phyloP scores from a whole-genome alignment of 2,888 invertebrate species.

The Drosophila anomelani region DNA sequence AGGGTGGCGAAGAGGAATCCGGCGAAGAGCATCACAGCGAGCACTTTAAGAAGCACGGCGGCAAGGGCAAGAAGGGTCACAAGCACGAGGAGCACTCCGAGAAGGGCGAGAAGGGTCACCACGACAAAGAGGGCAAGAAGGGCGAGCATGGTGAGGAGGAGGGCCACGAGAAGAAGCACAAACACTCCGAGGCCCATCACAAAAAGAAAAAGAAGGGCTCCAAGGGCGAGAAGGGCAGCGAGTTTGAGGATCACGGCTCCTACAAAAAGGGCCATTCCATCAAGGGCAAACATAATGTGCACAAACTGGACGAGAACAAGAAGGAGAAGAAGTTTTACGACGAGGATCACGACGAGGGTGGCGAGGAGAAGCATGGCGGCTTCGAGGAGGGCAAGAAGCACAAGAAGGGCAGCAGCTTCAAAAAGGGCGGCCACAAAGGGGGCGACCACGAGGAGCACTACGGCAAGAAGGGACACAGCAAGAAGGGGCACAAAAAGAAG shows the following conservation, averaged over 20 bases:
- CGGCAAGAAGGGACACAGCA: slow-evolving; percentile 92
- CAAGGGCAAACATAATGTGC: slow-evolving; percentile 93
- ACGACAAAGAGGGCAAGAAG: slow-evolving; percentile 87
- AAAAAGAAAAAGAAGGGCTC: slow-evolving; percentile 86
- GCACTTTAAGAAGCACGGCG: slow-evolving; percentile 88
- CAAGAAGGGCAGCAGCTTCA: slow-evolving; percentile 92
- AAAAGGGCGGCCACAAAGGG: slow-evolving; percentile 92
- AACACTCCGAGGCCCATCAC: slow-evolving; percentile 85
- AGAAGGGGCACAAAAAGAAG: slow-evolving; percentile 92
- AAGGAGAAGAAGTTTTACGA: slow-evolving; percentile 95
- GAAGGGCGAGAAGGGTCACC: slow-evolving; percentile 89
- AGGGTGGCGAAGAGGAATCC: slow-evolving; percentile 86
- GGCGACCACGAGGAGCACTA: slow-evolving; percentile 91
- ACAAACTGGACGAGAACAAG: slow-evolving; percentile 93
- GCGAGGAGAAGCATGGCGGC: slow-evolving; percentile 92
- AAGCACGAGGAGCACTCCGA: slow-evolving; percentile 89
- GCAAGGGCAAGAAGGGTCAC: slow-evolving; percentile 90
- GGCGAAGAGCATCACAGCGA: slow-evolving; percentile 89
- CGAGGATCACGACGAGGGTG: slow-evolving; percentile 92
- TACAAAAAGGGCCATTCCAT: slow-evolving; percentile 94
- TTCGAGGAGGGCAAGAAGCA: slow-evolving; percentile 92
- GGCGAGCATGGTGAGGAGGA: slow-evolving; percentile 85
- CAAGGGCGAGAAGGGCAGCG: slow-evolving; percentile 86
- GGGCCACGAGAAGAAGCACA: slow-evolving; percentile 85
- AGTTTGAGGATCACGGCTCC: slow-evolving; percentile 86